Evolutionary conservation across 2,797 vertebrate species (phyloP), one percentile per base, ranked within the genome.

Genomic region (Sternotherus odoratus): DNA sequence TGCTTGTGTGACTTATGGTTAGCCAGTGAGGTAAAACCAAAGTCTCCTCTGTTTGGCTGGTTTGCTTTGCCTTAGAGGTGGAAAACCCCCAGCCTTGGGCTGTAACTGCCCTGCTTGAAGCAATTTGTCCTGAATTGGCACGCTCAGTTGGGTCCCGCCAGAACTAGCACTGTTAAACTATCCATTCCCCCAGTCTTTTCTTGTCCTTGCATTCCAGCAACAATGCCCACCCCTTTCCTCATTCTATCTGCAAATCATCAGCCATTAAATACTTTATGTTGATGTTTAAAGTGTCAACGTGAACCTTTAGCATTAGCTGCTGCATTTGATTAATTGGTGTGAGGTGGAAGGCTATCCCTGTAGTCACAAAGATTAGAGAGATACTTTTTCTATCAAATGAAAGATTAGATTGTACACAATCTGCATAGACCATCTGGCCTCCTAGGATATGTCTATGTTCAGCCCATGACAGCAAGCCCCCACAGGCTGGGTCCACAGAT

Each of bases 391-490:
- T 82, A 86, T 63, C 90, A 16, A 66, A 43, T 2, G 24, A 80
- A 69, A 17, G 7, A 79, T 50, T 77, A 60, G 66, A 50, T 88
- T 36, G 50, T 13, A 0, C 19, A 75, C 48, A 86, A 46, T 6
- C 43, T 57, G 77, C 48, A 93, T 54, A 49, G 19, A 56, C 82
- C 88, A 79, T 88, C 93, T 95, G 93, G 89, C 63, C 63, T 92
- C 46, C 33, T 6, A 57, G 54, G 51, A 7, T 53, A 53, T 53
- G 19, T 53, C 19, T 21, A 21, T 19, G 8, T 3, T 53, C 51
- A 28, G 54, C 26, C 54, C 54, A 28, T 57, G 54, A 57, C 54
- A 57, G 54, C 26, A 28, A 57, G 54, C 26, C 54, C 12, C 26
- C 26, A 19, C 26, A 57, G 26, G 24, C 26, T 30, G 54, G 24